Conservation (phyloP, 2,888 invertebrate genomes). For the Drosophila flavopinicola region DNA sequence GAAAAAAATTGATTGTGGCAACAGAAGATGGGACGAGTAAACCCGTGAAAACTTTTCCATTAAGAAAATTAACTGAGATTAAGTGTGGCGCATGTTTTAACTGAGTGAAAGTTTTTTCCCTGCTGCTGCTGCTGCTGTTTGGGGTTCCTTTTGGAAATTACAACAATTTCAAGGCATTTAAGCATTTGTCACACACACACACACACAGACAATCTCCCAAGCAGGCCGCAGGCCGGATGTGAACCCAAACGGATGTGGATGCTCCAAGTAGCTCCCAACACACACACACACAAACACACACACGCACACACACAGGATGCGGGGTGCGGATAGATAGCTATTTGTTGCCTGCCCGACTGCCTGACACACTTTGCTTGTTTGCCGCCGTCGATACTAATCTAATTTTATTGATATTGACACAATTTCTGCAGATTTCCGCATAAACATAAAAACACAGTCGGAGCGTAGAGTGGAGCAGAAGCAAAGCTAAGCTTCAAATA, state of each 20-base stretch:
- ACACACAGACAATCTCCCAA: constrained; percentile 51
- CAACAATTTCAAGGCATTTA: constrained; percentile 75
- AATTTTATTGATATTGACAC: constrained; percentile 84
- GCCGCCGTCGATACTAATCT: constrained; percentile 82
- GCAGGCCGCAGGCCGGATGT: constrained; percentile 55
- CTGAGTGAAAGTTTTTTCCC: constrained; percentile 49
- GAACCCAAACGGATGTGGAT: constrained; percentile 41
- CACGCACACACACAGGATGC: constrained; percentile 1
- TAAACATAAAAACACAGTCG: constrained; percentile 79
- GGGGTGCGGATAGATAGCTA: constrained; percentile 18
- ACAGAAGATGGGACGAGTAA: constrained; percentile 28
- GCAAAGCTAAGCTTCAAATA: constrained; percentile 37
- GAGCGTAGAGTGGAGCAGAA: too few relatives aligned
- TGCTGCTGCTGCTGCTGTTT: constrained; percentile 5
- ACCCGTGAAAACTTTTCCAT: constrained; percentile 81
- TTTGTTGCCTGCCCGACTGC: constrained; percentile 53
- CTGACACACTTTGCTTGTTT: constrained; percentile 57
- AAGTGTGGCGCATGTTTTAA: constrained; percentile 71
- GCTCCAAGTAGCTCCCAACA: constrained; percentile 25
- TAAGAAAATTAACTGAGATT: constrained; percentile 83
- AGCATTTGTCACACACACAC: constrained; percentile 72
- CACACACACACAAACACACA: constrained; percentile 3
- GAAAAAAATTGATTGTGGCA: constrained; percentile 42
- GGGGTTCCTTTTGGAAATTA: constrained; percentile 51
- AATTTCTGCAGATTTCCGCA: constrained; percentile 83